Evolutionary conservation across 2,888 invertebrate species (phyloP).

Genomic region (Euplagia quadripunctaria): DNA sequence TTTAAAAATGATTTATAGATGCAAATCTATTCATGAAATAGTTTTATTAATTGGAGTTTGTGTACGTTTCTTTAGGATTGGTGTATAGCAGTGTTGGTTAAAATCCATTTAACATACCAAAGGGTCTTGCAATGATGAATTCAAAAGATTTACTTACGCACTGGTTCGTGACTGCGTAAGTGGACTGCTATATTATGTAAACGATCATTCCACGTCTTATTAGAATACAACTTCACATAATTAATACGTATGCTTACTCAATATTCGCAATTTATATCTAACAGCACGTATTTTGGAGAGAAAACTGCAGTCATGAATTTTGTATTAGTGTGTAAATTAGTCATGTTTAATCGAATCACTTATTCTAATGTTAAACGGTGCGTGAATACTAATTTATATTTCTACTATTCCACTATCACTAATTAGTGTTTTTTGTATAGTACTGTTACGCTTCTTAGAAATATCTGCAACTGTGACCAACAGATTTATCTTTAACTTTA

Average conservation of each 20-base stretch:
- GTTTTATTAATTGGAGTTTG: not conserved
- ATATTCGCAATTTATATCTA: constrained; percentile 13
- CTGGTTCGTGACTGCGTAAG: not conserved
- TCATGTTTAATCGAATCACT: constrained; percentile 15
- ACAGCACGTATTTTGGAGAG: constrained; percentile 18
- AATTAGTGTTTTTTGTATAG: not conserved
- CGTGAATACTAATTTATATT: constrained; percentile 15
- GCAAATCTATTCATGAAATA: not conserved
- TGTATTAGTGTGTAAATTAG: constrained; percentile 15
- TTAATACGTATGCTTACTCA: constrained; percentile 12
- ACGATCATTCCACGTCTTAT: constrained; percentile 12
- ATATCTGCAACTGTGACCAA: not conserved
- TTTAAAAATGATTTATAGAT: not conserved
- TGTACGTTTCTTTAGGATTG: not conserved
- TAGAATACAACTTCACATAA: constrained; percentile 11
- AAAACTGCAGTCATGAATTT: constrained; percentile 19
- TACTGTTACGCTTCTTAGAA: not conserved
- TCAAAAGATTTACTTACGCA: not conserved
- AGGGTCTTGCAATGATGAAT: not conserved
- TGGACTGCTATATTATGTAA: constrained; percentile 11
- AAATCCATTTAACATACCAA: not conserved
- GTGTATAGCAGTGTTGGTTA: not conserved
- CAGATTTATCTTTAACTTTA: not conserved
- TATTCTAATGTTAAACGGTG: constrained; percentile 14
- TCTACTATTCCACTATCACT: not conserved